phyloP scores from a whole-genome alignment of 2,888 invertebrate species.

The Aricia artaxerxes region DNA sequence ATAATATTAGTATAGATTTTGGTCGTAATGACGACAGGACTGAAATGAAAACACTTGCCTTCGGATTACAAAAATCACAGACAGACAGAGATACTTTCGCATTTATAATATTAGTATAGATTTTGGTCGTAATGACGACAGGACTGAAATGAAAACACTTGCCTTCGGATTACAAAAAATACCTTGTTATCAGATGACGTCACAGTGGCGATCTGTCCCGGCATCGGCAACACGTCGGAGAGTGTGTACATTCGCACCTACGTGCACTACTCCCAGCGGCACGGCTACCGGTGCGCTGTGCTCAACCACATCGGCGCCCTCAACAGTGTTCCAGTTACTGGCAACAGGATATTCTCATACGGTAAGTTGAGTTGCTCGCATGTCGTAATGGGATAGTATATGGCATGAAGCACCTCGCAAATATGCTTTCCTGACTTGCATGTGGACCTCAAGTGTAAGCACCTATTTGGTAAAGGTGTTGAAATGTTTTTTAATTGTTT shows the following conservation, averaged over 20 bases:
- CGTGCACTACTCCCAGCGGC: slow-evolving; percentile 94
- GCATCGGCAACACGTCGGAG: slow-evolving; percentile 97
- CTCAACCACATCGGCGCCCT: slow-evolving; percentile 96
- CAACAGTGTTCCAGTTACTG: slow-evolving; percentile 90
- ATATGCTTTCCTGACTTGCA: too few relatives aligned
- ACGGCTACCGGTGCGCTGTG: slow-evolving; percentile 95
- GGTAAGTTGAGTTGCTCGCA: slow-evolving; percentile 79
- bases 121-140: too few relatives aligned
- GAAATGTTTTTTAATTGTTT: too few relatives aligned
- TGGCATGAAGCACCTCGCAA: too few relatives aligned
- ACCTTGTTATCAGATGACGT: slow-evolving; percentile 84
- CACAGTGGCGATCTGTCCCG: slow-evolving; percentile 93
- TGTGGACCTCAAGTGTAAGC: too few relatives aligned
- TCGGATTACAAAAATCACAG: neutral
- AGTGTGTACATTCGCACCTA: slow-evolving; percentile 96
- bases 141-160: too few relatives aligned
- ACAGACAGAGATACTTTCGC: too few relatives aligned
- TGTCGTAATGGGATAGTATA: too few relatives aligned
- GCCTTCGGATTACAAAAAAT: neutral
- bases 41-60: neutral
- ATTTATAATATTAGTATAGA: too few relatives aligned
- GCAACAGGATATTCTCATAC: slow-evolving; percentile 94
- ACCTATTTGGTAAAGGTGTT: too few relatives aligned
- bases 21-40: too few relatives aligned
- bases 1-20: too few relatives aligned